These are phyloP conservation scores for Cerastis rubricosa DNA, from an alignment of 2,888 invertebrate genomes.

Conservation along the genomic window DNA sequence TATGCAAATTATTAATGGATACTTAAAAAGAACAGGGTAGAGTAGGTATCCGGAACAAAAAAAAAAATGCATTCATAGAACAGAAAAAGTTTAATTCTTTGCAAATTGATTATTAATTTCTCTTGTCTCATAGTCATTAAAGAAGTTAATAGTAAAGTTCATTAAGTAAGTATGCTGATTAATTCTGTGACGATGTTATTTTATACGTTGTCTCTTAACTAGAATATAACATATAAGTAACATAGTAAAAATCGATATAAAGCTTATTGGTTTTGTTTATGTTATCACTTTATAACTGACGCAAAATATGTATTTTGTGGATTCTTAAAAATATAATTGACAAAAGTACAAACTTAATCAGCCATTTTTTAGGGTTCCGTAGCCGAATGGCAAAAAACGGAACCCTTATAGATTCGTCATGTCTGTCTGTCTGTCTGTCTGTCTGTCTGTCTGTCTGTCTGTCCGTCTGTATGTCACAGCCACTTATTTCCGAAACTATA, in stretches of 20 bases:
- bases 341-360: too few relatives aligned
- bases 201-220: not conserved
- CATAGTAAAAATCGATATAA: not conserved
- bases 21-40: conserved; percentile 4
- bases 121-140: not conserved
- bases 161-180: not conserved
- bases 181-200: not conserved
- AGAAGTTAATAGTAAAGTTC: not conserved
- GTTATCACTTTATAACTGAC: conserved; percentile 9
- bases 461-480: too few relatives aligned
- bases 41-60: conserved; percentile 5
- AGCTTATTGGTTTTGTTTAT: conserved; percentile 1
- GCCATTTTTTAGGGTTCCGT: too few relatives aligned
- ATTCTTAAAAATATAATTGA: not conserved
- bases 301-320: not conserved
- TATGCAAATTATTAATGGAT: conserved; percentile 18
- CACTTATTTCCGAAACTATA: too few relatives aligned
- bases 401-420: too few relatives aligned
- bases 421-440: too few relatives aligned
- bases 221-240: not conserved
- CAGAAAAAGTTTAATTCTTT: not conserved
- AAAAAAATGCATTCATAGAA: not conserved
- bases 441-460: too few relatives aligned
- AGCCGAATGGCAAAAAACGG: too few relatives aligned
- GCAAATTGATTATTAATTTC: not conserved